Evolutionary conservation across 2,797 vertebrate genomes (phyloP), one percentile per base, ranked within the genome.

Genomic region (Tapera naevia): DNA sequence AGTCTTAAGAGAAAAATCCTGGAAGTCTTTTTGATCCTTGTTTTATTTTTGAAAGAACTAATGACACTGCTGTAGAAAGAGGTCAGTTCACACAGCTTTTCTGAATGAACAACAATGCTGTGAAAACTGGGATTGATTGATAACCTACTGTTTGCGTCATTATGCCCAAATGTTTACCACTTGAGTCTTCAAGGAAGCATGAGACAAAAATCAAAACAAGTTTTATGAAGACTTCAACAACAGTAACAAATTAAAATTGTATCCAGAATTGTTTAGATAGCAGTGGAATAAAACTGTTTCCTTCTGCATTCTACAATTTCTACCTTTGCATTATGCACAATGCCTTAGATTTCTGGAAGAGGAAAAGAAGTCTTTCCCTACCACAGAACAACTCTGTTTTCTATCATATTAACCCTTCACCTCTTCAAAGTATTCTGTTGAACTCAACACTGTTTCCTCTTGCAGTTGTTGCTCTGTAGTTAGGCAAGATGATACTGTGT

Each of bases 51-150:
- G 83, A 93, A 94, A 85, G 86, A 93, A 97, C 86, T 96, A 96
- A 94, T 93, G 94, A 96, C 95, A 95, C 50, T 88, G 88, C 82
- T 93, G 86, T 37, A 95, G 94, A 97, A 90, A 95, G 94, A 85
- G 94, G 96, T 96, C 94, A 96, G 91, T 96, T 97, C 95, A 97
- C 71, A 95, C 92, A 96, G 95, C 92, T 97, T 95, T 96, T 94
- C 93, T 97, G 96, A 96, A 95, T 96, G 96, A 97, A 91, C 94
- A 96, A 97, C 95, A 96, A 97, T 96, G 86, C 95, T 97, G 96
- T 94, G 95, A 95, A 96, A 94, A 97, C 83, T 82, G 92, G 92
- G 71, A 91, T 30, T 96, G 96, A 94, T 94, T 94, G 96, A 97
- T 96, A 88, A 92, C 94, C 95, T 94, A 97, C 95, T 91, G 94